These are phyloP conservation scores for Reticulitermes lucifugus DNA, from an alignment of 2,888 invertebrate genomes.

Conservation along the genomic window DNA sequence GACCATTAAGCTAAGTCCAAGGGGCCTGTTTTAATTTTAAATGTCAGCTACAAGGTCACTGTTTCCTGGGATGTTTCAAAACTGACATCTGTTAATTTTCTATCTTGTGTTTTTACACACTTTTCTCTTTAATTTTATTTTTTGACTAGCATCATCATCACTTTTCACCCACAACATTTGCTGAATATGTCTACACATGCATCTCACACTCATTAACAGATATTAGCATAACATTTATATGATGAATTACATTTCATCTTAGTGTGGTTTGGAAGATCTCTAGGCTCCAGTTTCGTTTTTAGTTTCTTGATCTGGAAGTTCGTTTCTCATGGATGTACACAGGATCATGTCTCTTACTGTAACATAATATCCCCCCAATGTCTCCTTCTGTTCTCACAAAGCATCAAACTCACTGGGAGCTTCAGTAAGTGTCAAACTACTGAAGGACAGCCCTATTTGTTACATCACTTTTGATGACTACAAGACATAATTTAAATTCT, in stretches of 20 bases:
- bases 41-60: neutral
- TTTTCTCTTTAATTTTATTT: conserved; percentile 11
- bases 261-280: neutral
- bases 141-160: conserved; percentile 45
- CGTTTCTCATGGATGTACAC: neutral
- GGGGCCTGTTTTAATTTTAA: neutral
- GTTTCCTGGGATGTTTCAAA: neutral
- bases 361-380: neutral
- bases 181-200: neutral
- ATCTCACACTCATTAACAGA: neutral
- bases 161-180: conserved; percentile 11
- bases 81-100: neutral
- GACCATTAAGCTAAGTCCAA: neutral
- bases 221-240: neutral
- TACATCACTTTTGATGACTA: neutral
- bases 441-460: neutral
- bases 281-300: neutral
- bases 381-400: neutral
- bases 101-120: neutral
- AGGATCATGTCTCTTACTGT: neutral
- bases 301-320: neutral
- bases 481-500: neutral
- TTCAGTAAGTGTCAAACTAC: neutral
- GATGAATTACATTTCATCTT: neutral
- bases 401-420: neutral